Conservation (phyloP, 2,888 invertebrate species). For the Embidobia sp. region DNA sequence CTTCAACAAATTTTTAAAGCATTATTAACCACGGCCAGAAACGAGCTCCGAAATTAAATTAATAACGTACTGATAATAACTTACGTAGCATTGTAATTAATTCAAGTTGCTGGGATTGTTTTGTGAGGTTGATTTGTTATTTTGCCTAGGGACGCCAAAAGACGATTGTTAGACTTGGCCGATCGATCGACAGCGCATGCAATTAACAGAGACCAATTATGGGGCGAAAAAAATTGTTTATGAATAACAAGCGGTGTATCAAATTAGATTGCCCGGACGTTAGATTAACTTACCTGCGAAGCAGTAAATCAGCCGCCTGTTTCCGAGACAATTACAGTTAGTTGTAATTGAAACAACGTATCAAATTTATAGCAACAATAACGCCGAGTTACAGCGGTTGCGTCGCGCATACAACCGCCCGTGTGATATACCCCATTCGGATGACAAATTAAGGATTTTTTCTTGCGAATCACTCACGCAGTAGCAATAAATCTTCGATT, state of each 20-base stretch:
- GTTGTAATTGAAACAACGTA: conserved; percentile 42
- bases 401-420: background rate
- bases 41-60: conserved; percentile 24
- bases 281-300: conserved; percentile 34
- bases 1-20: conserved; percentile 24
- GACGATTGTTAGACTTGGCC: background rate
- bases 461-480: conserved; percentile 1
- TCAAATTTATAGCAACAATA: conserved; percentile 51
- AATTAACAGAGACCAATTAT: conserved; percentile 19
- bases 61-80: conserved; percentile 17
- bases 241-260: conserved; percentile 14
- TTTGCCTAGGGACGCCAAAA: background rate
- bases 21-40: conserved; percentile 15
- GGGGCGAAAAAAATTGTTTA: conserved; percentile 8
- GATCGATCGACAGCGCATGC: conserved; percentile 5
- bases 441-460: conserved; percentile 29
- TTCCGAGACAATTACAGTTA: conserved; percentile 47
- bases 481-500: conserved; percentile 9
- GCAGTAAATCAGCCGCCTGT: conserved; percentile 27
- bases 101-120: conserved; percentile 2
- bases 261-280: conserved; percentile 10
- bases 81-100: conserved; percentile 8
- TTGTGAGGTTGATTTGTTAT: background rate
- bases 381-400: background rate
- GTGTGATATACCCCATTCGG: conserved; percentile 7